Conservation (phyloP, 2,113 vertebrate genomes). For the Seriola rivoliana region DNA sequence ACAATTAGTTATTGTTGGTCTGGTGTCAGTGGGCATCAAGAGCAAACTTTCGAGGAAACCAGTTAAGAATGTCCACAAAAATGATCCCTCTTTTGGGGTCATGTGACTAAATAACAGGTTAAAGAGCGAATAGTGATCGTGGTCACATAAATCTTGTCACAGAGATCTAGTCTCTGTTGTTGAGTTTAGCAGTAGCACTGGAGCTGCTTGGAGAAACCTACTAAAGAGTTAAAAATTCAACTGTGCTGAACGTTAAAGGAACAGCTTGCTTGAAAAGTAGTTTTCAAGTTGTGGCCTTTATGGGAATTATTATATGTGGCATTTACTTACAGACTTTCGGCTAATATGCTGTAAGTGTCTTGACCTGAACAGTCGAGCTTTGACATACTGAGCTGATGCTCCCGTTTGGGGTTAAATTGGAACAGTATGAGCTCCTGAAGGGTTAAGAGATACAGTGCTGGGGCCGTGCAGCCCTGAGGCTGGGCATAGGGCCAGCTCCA, state of each 20-base stretch:
- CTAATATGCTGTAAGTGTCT: constrained; percentile 31
- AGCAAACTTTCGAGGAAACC: constrained; percentile 14
- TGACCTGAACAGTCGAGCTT: constrained; percentile 40
- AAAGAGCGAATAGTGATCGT: constrained; percentile 26
- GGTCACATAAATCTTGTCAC: constrained; percentile 24
- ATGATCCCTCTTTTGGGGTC: constrained; percentile 15
- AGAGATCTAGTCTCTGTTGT: constrained; percentile 38
- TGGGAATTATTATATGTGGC: constrained; percentile 22
- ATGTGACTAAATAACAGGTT: constrained; percentile 25
- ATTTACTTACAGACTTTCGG: constrained; percentile 35
- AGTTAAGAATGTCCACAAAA: constrained; percentile 2
- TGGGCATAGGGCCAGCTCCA: constrained; percentile 81
- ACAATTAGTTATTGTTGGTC: constrained; percentile 22
- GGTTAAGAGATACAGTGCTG: constrained; percentile 80
- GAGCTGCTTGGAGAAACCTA: constrained; percentile 17
- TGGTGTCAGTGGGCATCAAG: constrained; percentile 5
- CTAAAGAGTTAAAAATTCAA: constrained; percentile 62
- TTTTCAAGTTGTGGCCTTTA: constrained; percentile 16
- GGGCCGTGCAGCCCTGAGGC: constrained; percentile 77
- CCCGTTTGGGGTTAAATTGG: constrained; percentile 62
- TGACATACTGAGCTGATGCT: constrained; percentile 39
- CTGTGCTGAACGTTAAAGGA: constrained; percentile 57
- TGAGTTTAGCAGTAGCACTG: constrained; percentile 30
- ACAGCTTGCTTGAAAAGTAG: constrained; percentile 25
- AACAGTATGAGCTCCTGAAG: constrained; percentile 71